Percentiles rank a stretch among this genome's conserved stretches.
Conservation (phyloP, 2,797 vertebrate genomes). For the Clarias pachynema region DNA sequence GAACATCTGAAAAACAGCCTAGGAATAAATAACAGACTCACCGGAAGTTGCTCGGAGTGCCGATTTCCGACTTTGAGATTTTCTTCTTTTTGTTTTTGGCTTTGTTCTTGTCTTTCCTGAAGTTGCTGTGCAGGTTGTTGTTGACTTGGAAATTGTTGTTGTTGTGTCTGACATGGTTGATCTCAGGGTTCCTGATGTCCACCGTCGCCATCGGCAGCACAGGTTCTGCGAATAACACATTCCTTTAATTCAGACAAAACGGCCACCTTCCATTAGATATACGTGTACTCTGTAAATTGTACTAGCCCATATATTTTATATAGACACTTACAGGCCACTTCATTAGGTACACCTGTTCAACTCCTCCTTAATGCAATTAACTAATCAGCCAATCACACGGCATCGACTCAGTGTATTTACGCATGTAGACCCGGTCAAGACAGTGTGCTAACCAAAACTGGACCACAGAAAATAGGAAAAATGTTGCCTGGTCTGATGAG, state of each 20-base stretch:
- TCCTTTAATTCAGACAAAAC: background rate
- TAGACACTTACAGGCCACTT: background rate
- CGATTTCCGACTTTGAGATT: slow-evolving; percentile 96
- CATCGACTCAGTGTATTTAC: no score
- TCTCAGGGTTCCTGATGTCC: slow-evolving; percentile 98
- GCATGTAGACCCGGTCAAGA: no score
- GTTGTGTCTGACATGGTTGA: slow-evolving; percentile 81
- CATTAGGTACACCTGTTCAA: no score
- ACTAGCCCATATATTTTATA: background rate
- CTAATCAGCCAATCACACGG: no score
- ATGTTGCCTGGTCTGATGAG: no score
- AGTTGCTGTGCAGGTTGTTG: slow-evolving; percentile 86
- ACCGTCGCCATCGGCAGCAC: slow-evolving; percentile 93
- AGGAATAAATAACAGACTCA: slow-evolving; percentile 67
- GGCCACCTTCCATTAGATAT: background rate
- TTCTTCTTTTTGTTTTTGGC: slow-evolving; percentile 89
- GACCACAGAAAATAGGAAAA: no score
- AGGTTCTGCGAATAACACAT: slow-evolving; percentile 74
- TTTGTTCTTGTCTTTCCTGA: slow-evolving; percentile 89
- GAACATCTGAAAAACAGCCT: background rate
- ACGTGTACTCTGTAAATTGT: background rate
- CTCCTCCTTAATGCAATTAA: no score
- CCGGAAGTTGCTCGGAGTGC: slow-evolving; percentile 98
- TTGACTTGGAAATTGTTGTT: slow-evolving; percentile 87
- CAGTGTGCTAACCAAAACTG: no score